phyloP scores from a whole-genome alignment of 2,888 invertebrate species.

The Myathropa florea region DNA sequence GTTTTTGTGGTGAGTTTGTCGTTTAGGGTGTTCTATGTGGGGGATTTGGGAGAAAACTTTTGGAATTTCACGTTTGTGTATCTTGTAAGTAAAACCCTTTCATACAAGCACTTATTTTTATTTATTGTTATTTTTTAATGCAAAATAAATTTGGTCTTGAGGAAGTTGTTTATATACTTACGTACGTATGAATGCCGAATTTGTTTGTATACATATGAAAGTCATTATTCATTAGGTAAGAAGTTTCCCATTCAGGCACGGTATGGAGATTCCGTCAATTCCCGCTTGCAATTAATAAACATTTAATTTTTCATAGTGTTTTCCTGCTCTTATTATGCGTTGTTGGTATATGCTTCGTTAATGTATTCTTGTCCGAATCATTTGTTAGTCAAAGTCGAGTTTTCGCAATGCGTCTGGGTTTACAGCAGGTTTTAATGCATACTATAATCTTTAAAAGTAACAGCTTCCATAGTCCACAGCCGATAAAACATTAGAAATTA shows the following conservation, averaged over 20 bases:
- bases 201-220: too few species aligned
- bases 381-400: too few species aligned
- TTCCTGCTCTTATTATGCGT: too few species aligned
- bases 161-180: too few species aligned
- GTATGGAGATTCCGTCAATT: neutral
- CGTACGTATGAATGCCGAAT: neutral
- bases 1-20: constrained; percentile 55
- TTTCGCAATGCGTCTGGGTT: too few species aligned
- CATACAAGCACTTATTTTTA: neutral
- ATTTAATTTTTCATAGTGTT: neutral
- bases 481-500: too few species aligned
- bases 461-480: too few species aligned
- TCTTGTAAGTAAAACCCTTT: neutral
- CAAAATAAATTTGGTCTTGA: too few species aligned
- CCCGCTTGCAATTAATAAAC: neutral
- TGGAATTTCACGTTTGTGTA: constrained; percentile 19
- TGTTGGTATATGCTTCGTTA: too few species aligned
- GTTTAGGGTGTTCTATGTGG: neutral
- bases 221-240: neutral
- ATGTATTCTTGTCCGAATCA: too few species aligned
- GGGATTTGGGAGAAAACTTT: constrained; percentile 21
- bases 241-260: neutral
- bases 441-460: too few species aligned
- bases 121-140: neutral
- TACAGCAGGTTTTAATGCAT: too few species aligned